Evolutionary conservation across 2,113 vertebrate species (phyloP).

Genomic region (Cryptoleucopteryx plumbea): DNA sequence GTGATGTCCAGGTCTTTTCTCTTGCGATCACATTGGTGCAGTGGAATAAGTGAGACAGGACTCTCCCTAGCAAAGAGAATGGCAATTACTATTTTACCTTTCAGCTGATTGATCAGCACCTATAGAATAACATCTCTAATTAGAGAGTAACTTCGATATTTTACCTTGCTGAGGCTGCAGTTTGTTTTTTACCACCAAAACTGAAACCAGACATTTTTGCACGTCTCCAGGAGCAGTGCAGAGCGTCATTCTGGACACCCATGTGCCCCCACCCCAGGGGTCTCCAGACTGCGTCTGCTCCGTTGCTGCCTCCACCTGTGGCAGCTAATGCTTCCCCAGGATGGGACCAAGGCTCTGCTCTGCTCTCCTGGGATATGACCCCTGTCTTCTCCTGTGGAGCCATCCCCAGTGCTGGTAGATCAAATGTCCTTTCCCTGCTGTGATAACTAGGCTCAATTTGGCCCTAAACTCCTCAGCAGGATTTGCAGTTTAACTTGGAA

Average conservation of each 20-base stretch:
- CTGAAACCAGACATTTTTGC: background rate
- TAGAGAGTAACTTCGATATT: background rate
- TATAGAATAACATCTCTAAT: background rate
- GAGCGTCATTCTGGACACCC: background rate
- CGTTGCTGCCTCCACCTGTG: background rate
- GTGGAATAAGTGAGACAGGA: rapidly evolving
- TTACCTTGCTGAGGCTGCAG: background rate
- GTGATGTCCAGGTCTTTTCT: background rate
- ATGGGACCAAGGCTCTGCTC: background rate
- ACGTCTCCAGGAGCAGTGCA: background rate
- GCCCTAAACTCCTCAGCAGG: background rate
- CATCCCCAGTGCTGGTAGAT: background rate
- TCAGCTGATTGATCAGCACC: background rate
- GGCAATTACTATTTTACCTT: background rate
- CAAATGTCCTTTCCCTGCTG: background rate
- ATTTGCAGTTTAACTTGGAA: background rate
- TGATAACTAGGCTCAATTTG: background rate
- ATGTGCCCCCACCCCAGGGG: rapidly evolving
- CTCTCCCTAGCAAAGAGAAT: background rate
- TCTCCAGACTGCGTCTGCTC: background rate
- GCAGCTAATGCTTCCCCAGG: background rate
- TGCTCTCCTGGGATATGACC: background rate
- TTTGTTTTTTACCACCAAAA: background rate
- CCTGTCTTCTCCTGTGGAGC: background rate
- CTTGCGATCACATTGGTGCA: rapidly evolving